These are phyloP conservation scores for Sebastes kiyomatsui DNA, from an alignment of 2,797 vertebrate species.

Conservation along the genomic window DNA sequence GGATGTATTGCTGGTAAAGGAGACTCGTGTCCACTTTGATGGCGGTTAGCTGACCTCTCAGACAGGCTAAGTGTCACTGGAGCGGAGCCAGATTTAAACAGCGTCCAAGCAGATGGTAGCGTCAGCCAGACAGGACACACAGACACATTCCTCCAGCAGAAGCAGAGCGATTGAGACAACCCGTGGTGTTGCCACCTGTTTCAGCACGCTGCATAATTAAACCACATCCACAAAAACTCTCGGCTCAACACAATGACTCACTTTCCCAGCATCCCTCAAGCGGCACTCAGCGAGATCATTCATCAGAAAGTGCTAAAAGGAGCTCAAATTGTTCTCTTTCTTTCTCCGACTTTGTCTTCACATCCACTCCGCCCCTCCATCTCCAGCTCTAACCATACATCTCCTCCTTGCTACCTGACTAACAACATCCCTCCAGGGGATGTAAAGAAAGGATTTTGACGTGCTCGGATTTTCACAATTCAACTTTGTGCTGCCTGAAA, in stretches of 20 bases:
- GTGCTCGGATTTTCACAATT: conserved; percentile 20
- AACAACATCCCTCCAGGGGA: conserved; percentile 18
- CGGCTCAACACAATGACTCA: conserved; percentile 62
- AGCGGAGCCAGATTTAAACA: conserved; percentile 56
- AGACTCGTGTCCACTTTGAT: conserved; percentile 25
- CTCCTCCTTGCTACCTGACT: conserved; percentile 7
- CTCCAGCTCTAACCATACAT: conserved; percentile 17
- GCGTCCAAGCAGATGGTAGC: conserved; percentile 71
- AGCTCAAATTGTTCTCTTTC: conserved; percentile 19
- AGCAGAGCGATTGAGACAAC: conserved; percentile 63
- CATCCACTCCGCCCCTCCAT: conserved; percentile 13
- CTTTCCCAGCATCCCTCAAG: conserved; percentile 68
- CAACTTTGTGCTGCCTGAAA: neutral
- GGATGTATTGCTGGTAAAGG: neutral
- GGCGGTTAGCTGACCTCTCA: conserved; percentile 63
- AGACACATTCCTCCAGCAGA: conserved; percentile 61
- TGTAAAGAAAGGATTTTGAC: neutral
- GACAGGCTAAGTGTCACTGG: conserved; percentile 68
- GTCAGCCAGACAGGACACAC: conserved; percentile 60
- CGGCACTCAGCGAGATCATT: conserved; percentile 27
- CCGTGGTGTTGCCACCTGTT: conserved; percentile 79
- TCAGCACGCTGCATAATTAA: conserved; percentile 72
- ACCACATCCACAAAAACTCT: conserved; percentile 56
- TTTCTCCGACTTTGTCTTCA: conserved; percentile 12
- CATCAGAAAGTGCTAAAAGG: conserved; percentile 39